Base-by-base conservation (phyloP, 2,797 vertebrate species). In the Gymnocypris eckloni region DNA sequence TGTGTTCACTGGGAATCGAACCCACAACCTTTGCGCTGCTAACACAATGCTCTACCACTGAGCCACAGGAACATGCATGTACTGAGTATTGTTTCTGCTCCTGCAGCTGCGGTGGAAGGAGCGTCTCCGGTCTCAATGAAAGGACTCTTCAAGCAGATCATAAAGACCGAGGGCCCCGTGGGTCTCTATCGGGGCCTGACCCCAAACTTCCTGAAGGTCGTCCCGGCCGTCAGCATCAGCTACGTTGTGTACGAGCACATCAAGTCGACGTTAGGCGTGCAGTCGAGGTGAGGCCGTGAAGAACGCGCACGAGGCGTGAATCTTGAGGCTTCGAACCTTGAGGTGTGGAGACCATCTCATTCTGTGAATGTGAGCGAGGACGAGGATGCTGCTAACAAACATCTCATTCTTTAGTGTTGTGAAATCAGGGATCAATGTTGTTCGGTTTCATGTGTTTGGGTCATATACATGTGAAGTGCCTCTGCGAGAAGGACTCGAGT, bases 161-260 rank as follows among this genome's bases (percentile, higher is more conserved):
- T 99, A 84, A 95, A 95, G 94, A 97, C 94, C 0, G 98, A 99
- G 87, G 98, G 98, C 13, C 96, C 97, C 0, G 90, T 93, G 0
- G 98, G 98, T 48, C 97, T 99, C 59, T 99, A 99, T 92, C 94
- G 98, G 66, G 98, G 98, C 67, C 93, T 99, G 92, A 96, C 97
- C 0, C 98, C 98, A 6, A 99, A 99, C 94, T 99, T 99, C 83
- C 97, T 99, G 92, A 99, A 99, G 91, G 98, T 99, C 90, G 97
- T 99, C 91, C 98, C 98, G 0, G 98, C 98, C 0, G 98, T 99
- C 48, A 99, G 98, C 97, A 99, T 99, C 94, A 99, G 97, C 94
- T 99, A 99, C 0, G 98, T 99, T 89, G 97, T 99, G 2, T 99
- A 99, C 2, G 98, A 99, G 84, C 96, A 96, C 92, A 91, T 99